phyloP scores from a whole-genome alignment of 2,113 vertebrate species.

The Apteryx mantelli region DNA sequence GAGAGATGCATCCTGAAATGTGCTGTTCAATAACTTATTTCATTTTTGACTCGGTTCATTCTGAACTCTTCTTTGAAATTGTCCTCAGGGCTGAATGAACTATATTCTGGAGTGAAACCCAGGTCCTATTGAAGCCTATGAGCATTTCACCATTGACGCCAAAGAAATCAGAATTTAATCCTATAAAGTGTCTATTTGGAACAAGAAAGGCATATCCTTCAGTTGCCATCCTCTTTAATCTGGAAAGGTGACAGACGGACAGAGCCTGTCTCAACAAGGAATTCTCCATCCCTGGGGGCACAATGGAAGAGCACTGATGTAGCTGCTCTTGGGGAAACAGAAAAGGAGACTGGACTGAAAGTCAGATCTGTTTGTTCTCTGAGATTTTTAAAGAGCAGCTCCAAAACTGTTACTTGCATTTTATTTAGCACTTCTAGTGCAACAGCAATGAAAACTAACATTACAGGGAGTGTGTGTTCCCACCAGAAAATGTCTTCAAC shows the following conservation, averaged over 20 bases:
- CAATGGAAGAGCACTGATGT: not conserved
- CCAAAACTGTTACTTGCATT: conserved; percentile 13
- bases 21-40: not conserved
- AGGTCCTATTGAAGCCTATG: not conserved
- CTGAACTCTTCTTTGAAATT: not conserved
- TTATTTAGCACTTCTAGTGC: conserved; percentile 42
- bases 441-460: conserved; percentile 45
- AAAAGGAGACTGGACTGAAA: not conserved
- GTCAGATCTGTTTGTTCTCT: not conserved
- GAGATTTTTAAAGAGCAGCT: conserved; percentile 27
- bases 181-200: not conserved
- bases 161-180: not conserved
- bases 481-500: conserved; percentile 48
- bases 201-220: not conserved
- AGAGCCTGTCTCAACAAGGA: not conserved
- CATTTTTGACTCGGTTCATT: not conserved
- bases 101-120: not conserved
- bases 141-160: not conserved
- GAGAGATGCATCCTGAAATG: not conserved
- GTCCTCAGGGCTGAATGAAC: not conserved
- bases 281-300: not conserved
- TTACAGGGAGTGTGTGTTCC: conserved; percentile 52
- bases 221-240: not conserved
- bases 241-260: not conserved
- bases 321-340: not conserved